Evolutionary conservation across 2,888 invertebrate genomes (phyloP).

Genomic region (Blastobasis lacticolella): DNA sequence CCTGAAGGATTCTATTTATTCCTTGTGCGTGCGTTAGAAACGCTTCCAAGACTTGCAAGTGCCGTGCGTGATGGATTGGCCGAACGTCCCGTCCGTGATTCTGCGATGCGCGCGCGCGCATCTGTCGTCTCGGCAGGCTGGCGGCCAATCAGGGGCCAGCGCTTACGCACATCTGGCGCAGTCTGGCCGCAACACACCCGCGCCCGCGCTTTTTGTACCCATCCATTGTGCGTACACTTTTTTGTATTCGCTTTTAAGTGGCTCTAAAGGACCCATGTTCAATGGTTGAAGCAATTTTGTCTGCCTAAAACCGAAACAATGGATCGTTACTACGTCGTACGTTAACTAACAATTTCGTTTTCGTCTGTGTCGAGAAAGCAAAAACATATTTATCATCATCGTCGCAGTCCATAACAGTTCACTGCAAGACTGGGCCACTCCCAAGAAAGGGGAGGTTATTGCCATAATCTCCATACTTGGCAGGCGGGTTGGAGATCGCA

Average conservation of each 20-base stretch:
- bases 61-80: background rate
- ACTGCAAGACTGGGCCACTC: too few relatives aligned
- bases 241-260: conserved; percentile 30
- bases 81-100: background rate
- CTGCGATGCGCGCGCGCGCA: conserved; percentile 26
- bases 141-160: conserved; percentile 53
- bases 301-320: too few relatives aligned
- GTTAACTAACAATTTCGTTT: too few relatives aligned
- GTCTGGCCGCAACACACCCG: conserved; percentile 22
- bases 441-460: too few relatives aligned
- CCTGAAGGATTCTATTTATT: background rate
- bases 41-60: background rate
- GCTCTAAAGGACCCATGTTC: conserved; percentile 3
- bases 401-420: too few relatives aligned
- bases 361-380: too few relatives aligned
- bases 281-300: too few relatives aligned
- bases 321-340: too few relatives aligned
- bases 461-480: too few relatives aligned
- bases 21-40: background rate
- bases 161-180: conserved; percentile 52
- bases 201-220: conserved; percentile 42
- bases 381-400: too few relatives aligned
- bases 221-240: conserved; percentile 35
- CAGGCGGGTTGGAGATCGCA: too few relatives aligned
- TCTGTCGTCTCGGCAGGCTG: conserved; percentile 53